phyloP scores from a whole-genome alignment of 2,797 vertebrate species.

The Pampus argenteus region DNA sequence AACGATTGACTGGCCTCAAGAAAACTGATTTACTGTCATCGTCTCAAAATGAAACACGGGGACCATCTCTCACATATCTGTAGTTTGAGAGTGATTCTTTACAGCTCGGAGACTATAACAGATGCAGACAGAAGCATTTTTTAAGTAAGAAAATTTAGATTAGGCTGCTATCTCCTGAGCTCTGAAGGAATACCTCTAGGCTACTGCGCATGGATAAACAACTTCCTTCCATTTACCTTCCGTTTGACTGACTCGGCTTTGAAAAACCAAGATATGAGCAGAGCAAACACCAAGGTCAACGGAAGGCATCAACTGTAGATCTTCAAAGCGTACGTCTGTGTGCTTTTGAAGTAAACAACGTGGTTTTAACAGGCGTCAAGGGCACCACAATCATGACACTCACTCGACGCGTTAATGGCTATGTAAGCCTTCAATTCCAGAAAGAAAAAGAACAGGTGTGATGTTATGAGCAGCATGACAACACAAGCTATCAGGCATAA shows the following conservation, averaged over 20 bases:
- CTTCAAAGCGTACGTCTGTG: background rate
- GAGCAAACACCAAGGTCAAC: slow-evolving; percentile 6
- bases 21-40: slow-evolving; percentile 16
- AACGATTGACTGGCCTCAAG: slow-evolving; percentile 1
- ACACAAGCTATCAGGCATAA: slow-evolving; percentile 58
- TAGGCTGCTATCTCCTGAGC: background rate
- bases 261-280: slow-evolving; percentile 1
- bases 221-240: slow-evolving; percentile 28
- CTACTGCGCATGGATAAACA: slow-evolving; percentile 5
- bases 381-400: slow-evolving; percentile 14
- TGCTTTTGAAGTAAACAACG: background rate
- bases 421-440: slow-evolving; percentile 38
- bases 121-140: background rate
- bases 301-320: background rate
- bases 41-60: slow-evolving; percentile 4
- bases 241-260: slow-evolving; percentile 14
- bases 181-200: background rate
- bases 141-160: background rate
- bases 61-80: background rate
- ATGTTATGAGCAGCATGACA: slow-evolving; percentile 53
- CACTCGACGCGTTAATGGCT: slow-evolving; percentile 21
- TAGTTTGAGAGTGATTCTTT: background rate
- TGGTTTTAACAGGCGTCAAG: slow-evolving; percentile 44
- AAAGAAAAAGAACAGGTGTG: slow-evolving; percentile 73
- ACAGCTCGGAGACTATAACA: background rate